Base-by-base conservation (phyloP, 2,888 invertebrate species). In the Eurytoma adleriae region DNA sequence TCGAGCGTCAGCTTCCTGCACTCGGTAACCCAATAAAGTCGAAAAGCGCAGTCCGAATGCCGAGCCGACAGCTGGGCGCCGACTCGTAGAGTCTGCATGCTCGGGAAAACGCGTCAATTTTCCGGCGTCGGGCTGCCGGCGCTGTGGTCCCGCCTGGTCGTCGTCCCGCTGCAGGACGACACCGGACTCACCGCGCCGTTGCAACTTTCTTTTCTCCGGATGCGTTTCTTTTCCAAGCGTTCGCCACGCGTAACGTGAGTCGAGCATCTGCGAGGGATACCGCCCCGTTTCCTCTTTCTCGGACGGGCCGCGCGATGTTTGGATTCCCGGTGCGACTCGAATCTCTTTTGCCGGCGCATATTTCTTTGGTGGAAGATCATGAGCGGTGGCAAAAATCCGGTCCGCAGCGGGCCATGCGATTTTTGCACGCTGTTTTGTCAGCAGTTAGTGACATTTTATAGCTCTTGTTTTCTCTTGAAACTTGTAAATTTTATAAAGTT, bases 261-360 rank as follows among this genome's bases (percentile, higher is more conserved):
- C 68, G 52, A 16, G 50, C 52, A 48, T 54, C 30, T 52, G 61
- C 54, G 56, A 72, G 54, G 24, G 68, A 74, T 48, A 74, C 48
- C 73, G 54, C 24, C 48, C 16, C 73, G 72, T 62, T 52, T 73
- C 56, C 64, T 73, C 64, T 66, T 56, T 66, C 73, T 73, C 14
- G 50, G 13, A 7, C 16, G 24, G 30, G 50, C 52, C 62, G 7
- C 27, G 30, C 27, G 24, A n/a, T n/a, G 7, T 13, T 12, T 12
- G 54, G 54, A 13, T n/a, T 54, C 54, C 16, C 24, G 14, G 20
- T n/a, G 3, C n/a, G 64, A 10, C 0, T 10, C n/a, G 10, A 18
- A n/a, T 66, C 2, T 48, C 18, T 66, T 30, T n/a, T 30, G 27
- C 48, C 18, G 14, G 2, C 2, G 24, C 40, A 24, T 40, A 16